These are phyloP conservation scores for Cantharis nigra DNA, from an alignment of 2,888 invertebrate species.

Conservation along the genomic window DNA sequence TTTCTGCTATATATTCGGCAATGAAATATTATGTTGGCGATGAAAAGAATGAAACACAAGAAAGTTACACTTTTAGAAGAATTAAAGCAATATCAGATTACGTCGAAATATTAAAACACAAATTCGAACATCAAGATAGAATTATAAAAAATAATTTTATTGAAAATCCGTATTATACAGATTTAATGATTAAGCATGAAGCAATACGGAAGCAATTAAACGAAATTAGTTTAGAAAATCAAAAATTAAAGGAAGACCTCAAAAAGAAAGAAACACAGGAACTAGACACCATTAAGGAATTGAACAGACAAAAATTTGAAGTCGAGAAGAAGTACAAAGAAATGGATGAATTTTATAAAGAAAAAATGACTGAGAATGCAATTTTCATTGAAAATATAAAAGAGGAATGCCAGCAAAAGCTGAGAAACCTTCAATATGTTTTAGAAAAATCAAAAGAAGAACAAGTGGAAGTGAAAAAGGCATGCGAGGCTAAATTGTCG, in stretches of 20 bases:
- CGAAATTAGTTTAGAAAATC: constrained; percentile 12
- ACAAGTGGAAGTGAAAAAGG: not conserved
- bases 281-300: constrained; percentile 20
- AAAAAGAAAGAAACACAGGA: constrained; percentile 5
- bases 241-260: constrained; percentile 13
- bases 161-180: constrained; percentile 20
- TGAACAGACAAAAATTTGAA: constrained; percentile 22
- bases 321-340: constrained; percentile 14
- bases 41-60: not conserved
- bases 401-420: not conserved
- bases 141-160: constrained; percentile 21
- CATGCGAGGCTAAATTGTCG: constrained; percentile 7
- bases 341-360: constrained; percentile 11
- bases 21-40: constrained; percentile 8
- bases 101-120: constrained; percentile 17
- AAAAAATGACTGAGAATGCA: constrained; percentile 10
- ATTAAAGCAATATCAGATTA: constrained; percentile 18
- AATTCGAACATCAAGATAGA: constrained; percentile 19
- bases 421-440: not conserved
- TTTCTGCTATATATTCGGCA: constrained; percentile 10
- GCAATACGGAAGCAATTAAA: constrained; percentile 9
- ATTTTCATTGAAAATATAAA: not conserved
- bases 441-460: constrained; percentile 8
- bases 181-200: constrained; percentile 14
- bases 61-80: constrained; percentile 16